These are phyloP conservation scores for Platycheirus albimanus DNA, from an alignment of 2,888 invertebrate genomes.

Conservation along the genomic window DNA sequence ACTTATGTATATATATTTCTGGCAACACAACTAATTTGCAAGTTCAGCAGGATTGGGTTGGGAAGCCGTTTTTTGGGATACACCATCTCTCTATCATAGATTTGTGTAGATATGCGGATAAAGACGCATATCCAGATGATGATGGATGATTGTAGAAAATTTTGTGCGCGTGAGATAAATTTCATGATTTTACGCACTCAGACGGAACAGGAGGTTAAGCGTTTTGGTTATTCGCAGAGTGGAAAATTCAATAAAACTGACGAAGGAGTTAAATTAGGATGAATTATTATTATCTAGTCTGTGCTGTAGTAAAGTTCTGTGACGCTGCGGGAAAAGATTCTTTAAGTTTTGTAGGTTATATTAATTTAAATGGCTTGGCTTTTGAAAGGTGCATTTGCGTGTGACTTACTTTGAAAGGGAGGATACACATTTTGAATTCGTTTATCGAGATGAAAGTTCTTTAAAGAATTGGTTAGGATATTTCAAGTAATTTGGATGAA, in stretches of 20 bases:
- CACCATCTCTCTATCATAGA: background rate
- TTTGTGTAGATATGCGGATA: background rate
- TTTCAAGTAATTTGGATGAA: no score
- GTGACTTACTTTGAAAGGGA: no score
- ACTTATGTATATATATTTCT: slow-evolving; percentile 24
- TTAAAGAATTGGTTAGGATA: no score
- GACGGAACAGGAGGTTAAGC: slow-evolving; percentile 65
- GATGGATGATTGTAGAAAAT: slow-evolving; percentile 57
- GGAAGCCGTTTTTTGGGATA: slow-evolving; percentile 15
- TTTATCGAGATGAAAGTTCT: no score
- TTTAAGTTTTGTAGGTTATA: slow-evolving; percentile 2
- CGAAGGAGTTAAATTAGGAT: slow-evolving; percentile 66
- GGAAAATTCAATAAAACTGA: slow-evolving; percentile 70
- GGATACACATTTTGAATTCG: no score
- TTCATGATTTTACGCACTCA: slow-evolving; percentile 65
- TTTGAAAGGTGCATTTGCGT: no score
- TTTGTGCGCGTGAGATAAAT: slow-evolving; percentile 37
- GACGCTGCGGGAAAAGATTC: background rate
- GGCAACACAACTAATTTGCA: slow-evolving; percentile 71
- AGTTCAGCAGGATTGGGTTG: slow-evolving; percentile 63
- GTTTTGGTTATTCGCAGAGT: slow-evolving; percentile 59
- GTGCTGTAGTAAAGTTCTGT: background rate
- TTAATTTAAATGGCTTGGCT: slow-evolving; percentile 4
- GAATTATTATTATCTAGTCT: slow-evolving; percentile 36
- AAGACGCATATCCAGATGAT: slow-evolving; percentile 29